Conservation (phyloP, 1,140 invertebrate species). For the Condylostylus longicornis region DNA sequence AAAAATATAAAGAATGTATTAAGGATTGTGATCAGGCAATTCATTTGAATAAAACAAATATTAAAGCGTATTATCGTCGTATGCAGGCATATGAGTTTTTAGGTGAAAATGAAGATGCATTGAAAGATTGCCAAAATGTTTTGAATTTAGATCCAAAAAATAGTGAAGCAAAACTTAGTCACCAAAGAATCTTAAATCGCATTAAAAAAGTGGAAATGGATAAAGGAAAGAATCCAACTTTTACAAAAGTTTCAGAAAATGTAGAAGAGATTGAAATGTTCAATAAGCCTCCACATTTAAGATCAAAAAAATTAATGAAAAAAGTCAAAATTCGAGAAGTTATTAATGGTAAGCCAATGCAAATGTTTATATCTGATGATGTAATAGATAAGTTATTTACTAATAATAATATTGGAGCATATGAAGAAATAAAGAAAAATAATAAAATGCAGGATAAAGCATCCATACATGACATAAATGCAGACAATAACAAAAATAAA, state of each 20-base stretch:
- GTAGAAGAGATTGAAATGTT: conserved; percentile 40
- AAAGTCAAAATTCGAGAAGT: conserved; percentile 39
- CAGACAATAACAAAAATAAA: background rate
- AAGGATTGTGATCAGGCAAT: conserved; percentile 25
- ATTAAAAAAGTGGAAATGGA: conserved; percentile 15
- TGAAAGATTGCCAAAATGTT: conserved; percentile 26
- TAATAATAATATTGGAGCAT: conserved; percentile 23
- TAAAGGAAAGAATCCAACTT: conserved; percentile 26
- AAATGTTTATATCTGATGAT: conserved; percentile 22
- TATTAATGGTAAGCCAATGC: conserved; percentile 23
- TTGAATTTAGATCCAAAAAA: conserved; percentile 27
- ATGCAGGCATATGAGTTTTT: conserved; percentile 29
- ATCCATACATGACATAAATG: background rate
- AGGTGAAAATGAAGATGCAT: conserved; percentile 25
- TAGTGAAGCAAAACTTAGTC: conserved; percentile 20
- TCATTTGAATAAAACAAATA: conserved; percentile 16
- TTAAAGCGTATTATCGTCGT: conserved; percentile 28
- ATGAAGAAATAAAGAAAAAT: conserved; percentile 16
- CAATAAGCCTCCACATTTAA: conserved; percentile 44
- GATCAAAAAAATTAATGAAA: conserved; percentile 43
- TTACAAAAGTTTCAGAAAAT: conserved; percentile 31
- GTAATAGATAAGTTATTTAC: conserved; percentile 27
- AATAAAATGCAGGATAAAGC: background rate
- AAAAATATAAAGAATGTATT: conserved; percentile 33
- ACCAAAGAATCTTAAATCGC: conserved; percentile 19